Evolutionary conservation across 2,113 vertebrate species (phyloP), one percentile per base, ranked within the genome.

Genomic region (Gymnorhina tibicen): DNA sequence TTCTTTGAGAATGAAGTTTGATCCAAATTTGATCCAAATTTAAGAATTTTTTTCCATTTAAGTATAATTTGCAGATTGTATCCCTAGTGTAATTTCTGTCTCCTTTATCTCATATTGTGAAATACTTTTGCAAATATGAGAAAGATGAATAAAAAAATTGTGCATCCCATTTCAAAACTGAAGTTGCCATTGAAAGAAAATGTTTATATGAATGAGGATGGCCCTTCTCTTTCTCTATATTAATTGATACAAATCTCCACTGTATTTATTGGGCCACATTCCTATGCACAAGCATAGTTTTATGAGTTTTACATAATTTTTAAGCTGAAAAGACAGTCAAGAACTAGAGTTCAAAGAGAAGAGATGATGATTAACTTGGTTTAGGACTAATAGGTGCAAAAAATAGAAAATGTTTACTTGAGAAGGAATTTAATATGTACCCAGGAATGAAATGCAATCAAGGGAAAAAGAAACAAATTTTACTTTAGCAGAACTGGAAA

Each of bases 261-360:
- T 37, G 2, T 59, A 27, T 63, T 68, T 58, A 49, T 3, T 52
- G 4, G 3, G 7, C 13, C 15, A 28, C 0, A 0, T 28, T 74
- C 16, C 32, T 58, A 16, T 21, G 5, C 46, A 21, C 27, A 32
- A 47, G 3, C 28, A 77, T 41, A 41, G 41, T 41, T 41, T 41
- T 41, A 41, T 13, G 26, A 24, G 18, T 42, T 85, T 67, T 58
- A 41, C 2, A 13, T 16, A 42, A 13, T 72, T 66, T 77, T 68
- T 6, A 49, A 68, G 39, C 8, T 49, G 42, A 53, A 91, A 73
- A 81, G 42, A 44, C 6, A 44, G 7, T 22, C 3, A 68, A 59
- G 20, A 75, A 26, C 16, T 11, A 27, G 11, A 42, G 32, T 67
- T 60, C 30, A 37, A 37, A 56, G 27, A 53, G 13, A 56, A 35